Conservation (phyloP, 2,797 vertebrate species). For the Catostomus latipinnis region DNA sequence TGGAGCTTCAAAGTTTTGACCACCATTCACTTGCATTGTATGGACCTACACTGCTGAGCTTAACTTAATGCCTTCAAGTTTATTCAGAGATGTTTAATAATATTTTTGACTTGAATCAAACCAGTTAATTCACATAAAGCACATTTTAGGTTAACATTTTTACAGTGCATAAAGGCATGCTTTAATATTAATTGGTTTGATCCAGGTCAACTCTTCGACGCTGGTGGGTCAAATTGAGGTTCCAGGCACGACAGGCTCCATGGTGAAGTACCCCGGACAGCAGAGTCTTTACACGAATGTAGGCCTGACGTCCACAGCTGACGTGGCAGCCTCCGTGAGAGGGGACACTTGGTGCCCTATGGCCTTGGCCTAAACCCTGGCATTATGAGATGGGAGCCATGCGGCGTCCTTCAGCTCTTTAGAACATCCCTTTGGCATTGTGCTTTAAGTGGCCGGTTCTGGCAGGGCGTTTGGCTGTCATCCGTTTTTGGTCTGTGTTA, state of each 20-base stretch:
- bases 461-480: constrained; percentile 63
- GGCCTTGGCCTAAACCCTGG: constrained; percentile 87
- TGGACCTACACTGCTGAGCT: too few species aligned
- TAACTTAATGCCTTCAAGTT: too few species aligned
- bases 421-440: constrained; percentile 58
- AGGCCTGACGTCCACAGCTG: constrained; percentile 86
- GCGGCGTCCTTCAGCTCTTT: constrained; percentile 53
- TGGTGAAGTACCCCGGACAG: constrained; percentile 91
- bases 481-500: constrained; percentile 54
- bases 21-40: too few species aligned
- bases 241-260: constrained; percentile 79
- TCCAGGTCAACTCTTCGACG: constrained; percentile 86
- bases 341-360: constrained; percentile 95
- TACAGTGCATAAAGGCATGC: background rate
- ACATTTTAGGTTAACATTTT: too few species aligned
- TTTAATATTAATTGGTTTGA: constrained; percentile 8
- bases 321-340: constrained; percentile 88
- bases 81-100: too few species aligned
- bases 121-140: too few species aligned
- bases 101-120: too few species aligned
- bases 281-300: constrained; percentile 90
- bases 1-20: too few species aligned
- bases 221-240: constrained; percentile 88
- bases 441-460: constrained; percentile 61
- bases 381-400: constrained; percentile 62